These are phyloP conservation scores for Myxocyprinus asiaticus DNA, from an alignment of 2,113 vertebrate genomes.

Conservation along the genomic window DNA sequence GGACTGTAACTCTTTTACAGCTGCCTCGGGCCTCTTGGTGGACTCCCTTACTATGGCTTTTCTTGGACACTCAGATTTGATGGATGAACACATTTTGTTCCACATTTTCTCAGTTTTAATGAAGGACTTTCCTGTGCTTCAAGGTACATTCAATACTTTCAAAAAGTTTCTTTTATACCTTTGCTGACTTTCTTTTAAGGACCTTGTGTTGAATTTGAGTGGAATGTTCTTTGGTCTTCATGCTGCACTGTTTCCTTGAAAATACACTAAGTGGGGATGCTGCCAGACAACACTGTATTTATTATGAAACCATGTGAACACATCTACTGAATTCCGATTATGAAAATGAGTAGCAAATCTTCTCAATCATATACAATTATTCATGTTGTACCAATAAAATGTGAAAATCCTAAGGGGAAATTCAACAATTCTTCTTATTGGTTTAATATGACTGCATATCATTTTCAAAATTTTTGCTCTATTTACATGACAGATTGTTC, in stretches of 20 bases:
- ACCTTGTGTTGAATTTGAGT: neutral
- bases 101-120: conserved; percentile 11
- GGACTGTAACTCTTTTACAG: neutral
- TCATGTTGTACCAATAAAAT: too few relatives aligned
- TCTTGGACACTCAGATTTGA: conserved; percentile 14
- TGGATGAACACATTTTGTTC: conserved; percentile 6
- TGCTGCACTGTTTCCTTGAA: neutral
- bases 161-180: conserved; percentile 2
- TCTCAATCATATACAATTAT: too few relatives aligned
- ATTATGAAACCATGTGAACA: conserved; percentile 5
- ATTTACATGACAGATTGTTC: conserved; percentile 7
- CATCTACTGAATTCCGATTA: neutral
- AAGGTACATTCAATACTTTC: neutral
- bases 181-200: conserved; percentile 27
- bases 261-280: neutral
- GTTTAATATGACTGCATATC: conserved; percentile 16
- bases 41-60: neutral
- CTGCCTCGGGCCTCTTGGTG: conserved; percentile 7
- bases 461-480: neutral
- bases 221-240: neutral
- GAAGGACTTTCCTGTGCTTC: too few relatives aligned
- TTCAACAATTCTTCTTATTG: conserved; percentile 16
- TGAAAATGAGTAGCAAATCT: neutral
- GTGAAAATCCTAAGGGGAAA: neutral
- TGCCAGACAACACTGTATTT: neutral